Evolutionary conservation across 1,140 invertebrate genomes (phyloP), one percentile per base, ranked within the genome.

Genomic region (Fopius arisanus): DNA sequence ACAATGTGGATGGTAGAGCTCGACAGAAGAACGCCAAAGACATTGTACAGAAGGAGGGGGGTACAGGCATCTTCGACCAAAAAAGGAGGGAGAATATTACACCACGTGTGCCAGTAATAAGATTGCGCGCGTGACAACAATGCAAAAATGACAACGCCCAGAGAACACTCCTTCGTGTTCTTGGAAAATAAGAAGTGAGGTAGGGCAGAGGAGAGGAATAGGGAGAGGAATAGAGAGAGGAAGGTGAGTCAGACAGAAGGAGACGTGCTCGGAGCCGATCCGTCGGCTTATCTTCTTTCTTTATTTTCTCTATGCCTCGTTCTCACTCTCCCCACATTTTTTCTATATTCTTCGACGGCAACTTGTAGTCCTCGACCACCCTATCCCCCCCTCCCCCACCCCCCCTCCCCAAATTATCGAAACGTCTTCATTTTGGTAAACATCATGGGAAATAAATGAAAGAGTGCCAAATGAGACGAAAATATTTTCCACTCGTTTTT

Each of bases 71-170:
- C 66, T 14, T 1, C 66, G 19, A 40, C 62, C 43, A 21, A 51
- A 51, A 51, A 51, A 51, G 14, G 5, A 67, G 74, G 76, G 65
- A 79, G 81, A 84, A 84, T 85, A 85, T 85, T 85, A 84, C 82
- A 81, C 83, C 84, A 85, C 84, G 84, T 85, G 83, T 85, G 84
- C 79, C 78, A 70, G 81, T 85, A 85, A 85, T 85, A 85, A 85
- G 82, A 84, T 82, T 79, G 81, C 76, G 84, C 79, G 77, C 84
- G 84, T 85, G 84, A 85, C 80, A 77, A 81, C 83, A 85, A 85
- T 85, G 83, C 82, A 84, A 84, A 85, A 84, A 84, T 83, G 74
- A 23, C 75, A 62, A 77, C 63, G 62, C 31, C 23, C 23, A 37
- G 43, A 51, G 43, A 51, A 51, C 41, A 43, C 43, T 51, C n/a